A percentile compares a stretch with the other conserved stretches of the same genome.
These are phyloP conservation scores for Andrena flavipes DNA, from an alignment of 2,888 invertebrate genomes.

Conservation along the genomic window DNA sequence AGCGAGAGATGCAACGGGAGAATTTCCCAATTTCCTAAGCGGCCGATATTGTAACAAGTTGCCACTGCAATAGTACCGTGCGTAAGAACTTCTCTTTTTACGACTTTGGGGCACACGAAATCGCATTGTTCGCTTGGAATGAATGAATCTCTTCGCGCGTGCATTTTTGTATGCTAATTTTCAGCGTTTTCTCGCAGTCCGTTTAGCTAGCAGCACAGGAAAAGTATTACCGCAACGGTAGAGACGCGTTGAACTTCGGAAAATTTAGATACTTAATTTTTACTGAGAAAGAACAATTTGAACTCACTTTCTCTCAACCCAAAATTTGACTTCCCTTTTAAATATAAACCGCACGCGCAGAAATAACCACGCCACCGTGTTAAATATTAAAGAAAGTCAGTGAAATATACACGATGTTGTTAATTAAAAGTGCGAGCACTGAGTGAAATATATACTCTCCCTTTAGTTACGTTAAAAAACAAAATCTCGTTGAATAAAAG, in stretches of 20 bases:
- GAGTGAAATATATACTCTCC: not conserved
- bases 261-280: constrained; percentile 20
- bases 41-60: constrained; percentile 51
- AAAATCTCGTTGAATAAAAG: too few relatives aligned
- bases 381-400: not conserved
- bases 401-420: not conserved
- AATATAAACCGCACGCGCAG: too few relatives aligned
- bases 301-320: too few relatives aligned
- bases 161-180: constrained; percentile 69
- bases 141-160: constrained; percentile 37
- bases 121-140: constrained; percentile 53
- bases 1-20: constrained; percentile 10
- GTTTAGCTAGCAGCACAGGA: constrained; percentile 37
- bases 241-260: too few relatives aligned
- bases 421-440: not conserved
- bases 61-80: not conserved
- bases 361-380: too few relatives aligned
- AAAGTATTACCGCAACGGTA: too few relatives aligned
- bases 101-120: constrained; percentile 48
- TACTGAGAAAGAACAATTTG: not conserved
- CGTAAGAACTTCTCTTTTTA: constrained; percentile 15
- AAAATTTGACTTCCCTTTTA: not conserved
- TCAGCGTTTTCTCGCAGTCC: constrained; percentile 46
- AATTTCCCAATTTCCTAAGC: constrained; percentile 61
- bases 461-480: not conserved